A percentile compares a stretch with the other conserved stretches of the same genome.
Evolutionary conservation across 37 sponge, comb jelly and placozoan genomes (phyloP).

Genomic region (Chondrosia reniformis): DNA sequence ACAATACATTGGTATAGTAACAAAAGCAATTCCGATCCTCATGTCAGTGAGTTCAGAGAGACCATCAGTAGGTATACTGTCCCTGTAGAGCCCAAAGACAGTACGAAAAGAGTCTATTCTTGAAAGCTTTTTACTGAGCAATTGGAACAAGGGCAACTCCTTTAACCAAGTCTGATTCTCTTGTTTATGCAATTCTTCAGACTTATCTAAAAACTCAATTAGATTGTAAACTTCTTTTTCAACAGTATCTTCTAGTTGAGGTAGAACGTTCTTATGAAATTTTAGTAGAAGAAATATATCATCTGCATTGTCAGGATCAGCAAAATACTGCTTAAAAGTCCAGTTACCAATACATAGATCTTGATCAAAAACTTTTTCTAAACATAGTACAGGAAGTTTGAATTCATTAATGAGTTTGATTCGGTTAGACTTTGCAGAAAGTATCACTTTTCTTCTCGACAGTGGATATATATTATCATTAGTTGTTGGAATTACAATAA

Average conservation of each 20-base stretch:
- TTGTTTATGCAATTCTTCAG: background rate
- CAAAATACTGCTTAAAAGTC: no score
- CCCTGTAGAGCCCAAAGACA: background rate
- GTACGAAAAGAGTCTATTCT: background rate
- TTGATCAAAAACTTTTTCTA: conserved; percentile 7
- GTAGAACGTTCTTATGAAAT: background rate
- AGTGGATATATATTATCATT: background rate
- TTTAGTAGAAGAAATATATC: background rate
- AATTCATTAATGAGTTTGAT: conserved; percentile 3
- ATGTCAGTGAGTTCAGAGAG: background rate
- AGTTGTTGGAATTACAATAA: conserved; percentile 12
- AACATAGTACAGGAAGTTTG: conserved; percentile 4
- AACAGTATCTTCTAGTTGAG: background rate
- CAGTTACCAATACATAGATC: no score
- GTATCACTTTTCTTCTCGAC: background rate
- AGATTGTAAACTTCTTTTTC: background rate
- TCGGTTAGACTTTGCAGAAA: background rate
- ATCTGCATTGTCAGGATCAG: background rate
- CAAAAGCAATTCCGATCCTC: background rate
- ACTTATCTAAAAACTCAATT: background rate
- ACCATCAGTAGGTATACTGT: background rate
- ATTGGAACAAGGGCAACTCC: background rate
- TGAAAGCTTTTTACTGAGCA: conserved; percentile 12
- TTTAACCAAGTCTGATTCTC: background rate
- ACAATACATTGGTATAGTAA: background rate